Percentiles rank a stretch among this genome's conserved stretches.
phyloP scores from a whole-genome alignment of 1,140 invertebrate species.

The Tribolium castaneum region DNA sequence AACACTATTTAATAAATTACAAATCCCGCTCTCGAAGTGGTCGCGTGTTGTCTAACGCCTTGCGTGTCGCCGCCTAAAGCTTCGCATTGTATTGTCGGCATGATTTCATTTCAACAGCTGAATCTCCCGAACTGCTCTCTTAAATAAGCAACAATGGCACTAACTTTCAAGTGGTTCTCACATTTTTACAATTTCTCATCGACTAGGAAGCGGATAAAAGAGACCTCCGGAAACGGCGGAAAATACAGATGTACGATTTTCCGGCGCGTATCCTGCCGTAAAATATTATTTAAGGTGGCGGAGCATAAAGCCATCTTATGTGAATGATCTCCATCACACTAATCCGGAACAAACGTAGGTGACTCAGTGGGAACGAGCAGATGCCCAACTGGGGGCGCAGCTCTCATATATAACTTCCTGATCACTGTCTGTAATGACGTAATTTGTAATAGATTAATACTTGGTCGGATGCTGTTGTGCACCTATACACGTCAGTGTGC shows the following conservation, averaged over 20 bases:
- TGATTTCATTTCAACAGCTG: constrained; percentile 1
- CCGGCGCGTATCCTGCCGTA: not conserved
- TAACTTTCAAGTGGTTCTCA: constrained; percentile 15
- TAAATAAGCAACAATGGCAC: constrained; percentile 24
- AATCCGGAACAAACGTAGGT: constrained; percentile 52
- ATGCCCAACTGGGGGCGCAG: constrained; percentile 45
- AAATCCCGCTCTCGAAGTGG: constrained; percentile 29
- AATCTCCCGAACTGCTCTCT: constrained; percentile 9
- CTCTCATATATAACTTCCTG: constrained; percentile 58
- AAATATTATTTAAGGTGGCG: constrained; percentile 52
- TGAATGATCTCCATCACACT: constrained; percentile 50
- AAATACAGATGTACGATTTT: constrained; percentile 13
- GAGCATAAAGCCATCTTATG: constrained; percentile 55
- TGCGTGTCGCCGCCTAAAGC: constrained; percentile 27
- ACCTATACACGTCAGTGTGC: constrained; percentile 52
- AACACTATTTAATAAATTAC: constrained; percentile 42
- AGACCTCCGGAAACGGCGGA: not conserved
- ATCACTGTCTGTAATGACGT: constrained; percentile 59
- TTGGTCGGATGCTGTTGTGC: constrained; percentile 53
- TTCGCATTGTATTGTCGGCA: constrained; percentile 2
- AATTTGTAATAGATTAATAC: constrained; percentile 61
- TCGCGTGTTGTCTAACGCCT: constrained; percentile 38
- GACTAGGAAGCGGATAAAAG: not conserved
- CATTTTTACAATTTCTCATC: not conserved
- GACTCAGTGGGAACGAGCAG: constrained; percentile 58